These are phyloP conservation scores for Diadema setosum DNA, from an alignment of 35 echinoderm and acorn worm genomes.

Conservation along the genomic window DNA sequence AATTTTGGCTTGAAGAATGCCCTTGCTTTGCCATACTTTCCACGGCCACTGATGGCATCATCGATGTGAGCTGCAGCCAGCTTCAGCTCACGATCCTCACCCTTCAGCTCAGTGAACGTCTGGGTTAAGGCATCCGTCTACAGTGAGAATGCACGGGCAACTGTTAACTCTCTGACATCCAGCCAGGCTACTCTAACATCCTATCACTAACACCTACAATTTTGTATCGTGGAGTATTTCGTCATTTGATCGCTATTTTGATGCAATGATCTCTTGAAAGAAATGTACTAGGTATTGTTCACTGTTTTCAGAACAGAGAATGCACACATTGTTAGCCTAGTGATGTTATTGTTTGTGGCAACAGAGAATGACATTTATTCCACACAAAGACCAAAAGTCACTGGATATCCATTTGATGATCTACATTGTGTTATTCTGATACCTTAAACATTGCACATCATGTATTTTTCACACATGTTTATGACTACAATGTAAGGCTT, in stretches of 20 bases:
- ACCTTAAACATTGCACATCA: too few relatives aligned
- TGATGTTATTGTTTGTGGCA: too few relatives aligned
- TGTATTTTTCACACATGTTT: too few relatives aligned
- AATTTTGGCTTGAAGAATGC: conserved; percentile 87
- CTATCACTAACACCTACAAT: background rate
- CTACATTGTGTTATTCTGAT: too few relatives aligned
- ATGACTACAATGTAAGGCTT: too few relatives aligned
- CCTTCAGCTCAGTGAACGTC: conserved; percentile 82
- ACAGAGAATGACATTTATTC: too few relatives aligned
- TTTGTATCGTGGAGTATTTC: background rate
- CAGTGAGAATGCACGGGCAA: background rate
- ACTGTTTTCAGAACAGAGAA: background rate
- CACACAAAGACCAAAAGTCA: too few relatives aligned
- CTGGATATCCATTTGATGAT: too few relatives aligned
- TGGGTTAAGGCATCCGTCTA: conserved; percentile 85
- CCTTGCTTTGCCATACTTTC: conserved; percentile 91
- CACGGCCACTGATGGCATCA: conserved; percentile 96
- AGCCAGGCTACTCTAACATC: background rate
- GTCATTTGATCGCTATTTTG: background rate
- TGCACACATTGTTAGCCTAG: too few relatives aligned
- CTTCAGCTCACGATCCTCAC: conserved; percentile 85
- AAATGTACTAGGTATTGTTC: background rate
- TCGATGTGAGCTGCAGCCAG: conserved; percentile 90
- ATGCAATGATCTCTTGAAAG: background rate
- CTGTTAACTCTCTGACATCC: background rate